Evolutionary conservation across 2,113 vertebrate genomes (phyloP).

Genomic region (Acanthisitta chloris): DNA sequence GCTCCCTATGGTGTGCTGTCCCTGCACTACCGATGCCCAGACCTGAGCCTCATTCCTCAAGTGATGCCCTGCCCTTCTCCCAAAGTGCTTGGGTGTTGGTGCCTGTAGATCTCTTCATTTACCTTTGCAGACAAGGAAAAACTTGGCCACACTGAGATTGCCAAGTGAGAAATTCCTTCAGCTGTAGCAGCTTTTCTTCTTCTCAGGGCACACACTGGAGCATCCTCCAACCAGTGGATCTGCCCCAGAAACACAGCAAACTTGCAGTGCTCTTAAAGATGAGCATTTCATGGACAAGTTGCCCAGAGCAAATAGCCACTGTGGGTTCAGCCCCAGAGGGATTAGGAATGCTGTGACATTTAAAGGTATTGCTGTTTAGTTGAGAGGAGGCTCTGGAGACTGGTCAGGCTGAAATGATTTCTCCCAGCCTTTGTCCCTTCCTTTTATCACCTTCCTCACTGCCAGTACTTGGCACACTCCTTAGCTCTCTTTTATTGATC

Average conservation of each 20-base stretch:
- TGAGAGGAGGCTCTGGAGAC: not conserved
- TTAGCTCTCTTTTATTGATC: not conserved
- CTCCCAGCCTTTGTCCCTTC: not conserved
- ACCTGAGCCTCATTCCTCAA: not conserved
- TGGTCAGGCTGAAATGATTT: not conserved
- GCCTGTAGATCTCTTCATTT: not conserved
- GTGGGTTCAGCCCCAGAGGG: not conserved
- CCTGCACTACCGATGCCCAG: accelerated
- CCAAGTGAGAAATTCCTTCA: not conserved
- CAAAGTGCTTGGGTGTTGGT: accelerated
- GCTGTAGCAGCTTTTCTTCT: not conserved
- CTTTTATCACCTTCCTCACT: not conserved
- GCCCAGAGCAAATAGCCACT: not conserved
- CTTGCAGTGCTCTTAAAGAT: not conserved
- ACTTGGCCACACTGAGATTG: not conserved
- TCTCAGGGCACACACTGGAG: not conserved
- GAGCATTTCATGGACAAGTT: not conserved
- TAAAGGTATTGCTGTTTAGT: not conserved
- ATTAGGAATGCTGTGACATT: not conserved
- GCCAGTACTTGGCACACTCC: not conserved
- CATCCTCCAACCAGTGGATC: not conserved
- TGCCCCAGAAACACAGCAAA: not conserved
- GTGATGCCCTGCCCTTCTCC: not conserved
- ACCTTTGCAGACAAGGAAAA: not conserved
- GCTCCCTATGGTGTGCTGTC: accelerated